Evolutionary conservation across 2,113 vertebrate species (phyloP).

Genomic region (Podocnemis expansa): DNA sequence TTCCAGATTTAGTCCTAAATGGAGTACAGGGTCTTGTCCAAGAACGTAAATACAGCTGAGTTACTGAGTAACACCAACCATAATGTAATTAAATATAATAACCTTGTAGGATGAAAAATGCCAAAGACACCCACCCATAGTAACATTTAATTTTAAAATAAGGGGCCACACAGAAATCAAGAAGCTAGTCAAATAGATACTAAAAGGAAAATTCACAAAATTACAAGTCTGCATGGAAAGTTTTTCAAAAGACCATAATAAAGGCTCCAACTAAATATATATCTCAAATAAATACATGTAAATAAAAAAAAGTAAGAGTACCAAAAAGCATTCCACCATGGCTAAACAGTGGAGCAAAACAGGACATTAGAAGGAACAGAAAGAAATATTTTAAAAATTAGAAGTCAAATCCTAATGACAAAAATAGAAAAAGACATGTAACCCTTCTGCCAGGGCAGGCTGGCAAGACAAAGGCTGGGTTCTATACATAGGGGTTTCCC

Average conservation of each 20-base stretch:
- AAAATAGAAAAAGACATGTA: too few relatives aligned
- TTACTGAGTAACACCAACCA: not conserved
- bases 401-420: not conserved
- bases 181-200: not conserved
- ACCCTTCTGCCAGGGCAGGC: too few relatives aligned
- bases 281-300: not conserved
- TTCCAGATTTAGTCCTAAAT: too few relatives aligned
- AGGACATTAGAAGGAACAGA: not conserved
- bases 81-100: not conserved
- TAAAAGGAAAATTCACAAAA: not conserved
- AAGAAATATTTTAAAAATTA: not conserved
- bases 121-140: not conserved
- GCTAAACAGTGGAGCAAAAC: not conserved
- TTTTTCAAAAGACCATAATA: not conserved
- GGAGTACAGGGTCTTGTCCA: too few relatives aligned
- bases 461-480: too few relatives aligned
- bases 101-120: not conserved
- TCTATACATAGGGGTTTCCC: too few relatives aligned
- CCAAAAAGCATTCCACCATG: not conserved
- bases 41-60: too few relatives aligned
- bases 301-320: not conserved
- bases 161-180: not conserved
- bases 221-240: not conserved
- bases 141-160: not conserved
- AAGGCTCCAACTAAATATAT: not conserved